Percentiles rank a stretch among this genome's conserved stretches.
These are phyloP conservation scores for Adrianichthys oophorus DNA, from an alignment of 2,797 vertebrate species.

Conservation along the genomic window DNA sequence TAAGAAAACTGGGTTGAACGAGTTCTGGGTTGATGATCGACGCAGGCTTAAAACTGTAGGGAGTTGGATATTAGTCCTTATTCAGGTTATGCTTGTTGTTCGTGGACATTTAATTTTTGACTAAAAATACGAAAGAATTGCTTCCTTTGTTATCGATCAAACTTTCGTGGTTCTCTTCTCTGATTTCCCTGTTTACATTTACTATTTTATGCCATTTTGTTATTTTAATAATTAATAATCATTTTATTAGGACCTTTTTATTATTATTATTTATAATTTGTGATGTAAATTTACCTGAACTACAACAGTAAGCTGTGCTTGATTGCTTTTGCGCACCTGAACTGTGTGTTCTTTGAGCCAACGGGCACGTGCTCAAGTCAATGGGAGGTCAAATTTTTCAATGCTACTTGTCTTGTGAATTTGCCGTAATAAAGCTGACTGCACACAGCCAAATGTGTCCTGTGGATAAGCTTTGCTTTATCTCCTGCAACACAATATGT, in stretches of 20 bases:
- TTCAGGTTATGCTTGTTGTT: conserved; percentile 17
- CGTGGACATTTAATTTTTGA: conserved; percentile 11
- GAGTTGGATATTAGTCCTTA: conserved; percentile 29
- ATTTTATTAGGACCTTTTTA: too few species aligned
- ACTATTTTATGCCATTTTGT: too few species aligned
- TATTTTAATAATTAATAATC: too few species aligned
- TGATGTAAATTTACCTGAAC: conserved; percentile 8
- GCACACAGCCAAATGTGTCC: conserved; percentile 15
- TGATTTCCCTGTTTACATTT: too few species aligned
- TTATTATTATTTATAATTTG: too few species aligned
- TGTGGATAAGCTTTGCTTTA: conserved; percentile 26
- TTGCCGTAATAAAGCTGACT: conserved; percentile 19
- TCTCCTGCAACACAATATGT: conserved; percentile 27
- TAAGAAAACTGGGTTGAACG: conserved; percentile 31
- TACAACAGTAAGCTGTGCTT: not conserved
- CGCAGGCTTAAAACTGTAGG: conserved; percentile 25
- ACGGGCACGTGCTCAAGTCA: conserved; percentile 39
- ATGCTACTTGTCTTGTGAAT: conserved; percentile 13
- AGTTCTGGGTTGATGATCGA: conserved; percentile 40
- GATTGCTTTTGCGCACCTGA: conserved; percentile 20
- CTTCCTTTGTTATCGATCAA: too few species aligned
- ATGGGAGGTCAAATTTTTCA: conserved; percentile 37
- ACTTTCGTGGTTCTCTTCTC: conserved; percentile 3
- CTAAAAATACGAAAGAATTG: conserved; percentile 5
- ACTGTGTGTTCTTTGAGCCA: conserved; percentile 26